phyloP scores from a whole-genome alignment of 2,113 vertebrate species.

The Pogonocichla stellata region DNA sequence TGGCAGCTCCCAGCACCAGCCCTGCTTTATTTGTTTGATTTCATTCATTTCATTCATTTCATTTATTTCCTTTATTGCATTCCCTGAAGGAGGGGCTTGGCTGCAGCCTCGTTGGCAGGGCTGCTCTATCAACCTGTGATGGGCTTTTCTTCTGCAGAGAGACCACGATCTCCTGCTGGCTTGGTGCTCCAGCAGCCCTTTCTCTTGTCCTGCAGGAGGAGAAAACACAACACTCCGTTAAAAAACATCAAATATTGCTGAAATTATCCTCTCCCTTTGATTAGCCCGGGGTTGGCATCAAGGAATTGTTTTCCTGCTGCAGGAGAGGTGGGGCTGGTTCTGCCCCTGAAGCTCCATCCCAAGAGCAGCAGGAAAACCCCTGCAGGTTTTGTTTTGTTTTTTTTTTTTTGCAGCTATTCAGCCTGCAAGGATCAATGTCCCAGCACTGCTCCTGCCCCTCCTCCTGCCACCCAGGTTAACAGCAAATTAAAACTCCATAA shows the following conservation, averaged over 20 bases:
- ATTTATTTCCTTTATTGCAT: too few species aligned
- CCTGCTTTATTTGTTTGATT: neutral
- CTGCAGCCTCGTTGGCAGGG: neutral
- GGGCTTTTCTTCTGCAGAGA: neutral
- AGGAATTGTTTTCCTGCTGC: neutral
- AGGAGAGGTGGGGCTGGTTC: neutral
- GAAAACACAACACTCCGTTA: neutral
- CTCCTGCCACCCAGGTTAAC: neutral
- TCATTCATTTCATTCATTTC: neutral
- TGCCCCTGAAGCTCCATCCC: neutral
- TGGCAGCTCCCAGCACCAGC: neutral
- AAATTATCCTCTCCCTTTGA: neutral
- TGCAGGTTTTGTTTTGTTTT: too few species aligned
- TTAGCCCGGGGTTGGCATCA: neutral
- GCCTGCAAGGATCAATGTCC: neutral
- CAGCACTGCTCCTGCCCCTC: neutral
- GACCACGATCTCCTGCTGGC: neutral
- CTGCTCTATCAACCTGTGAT: neutral
- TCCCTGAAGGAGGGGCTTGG: neutral
- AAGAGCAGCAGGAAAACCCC: too few species aligned
- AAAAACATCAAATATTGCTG: neutral
- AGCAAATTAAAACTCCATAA: rapidly evolving
- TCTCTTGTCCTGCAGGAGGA: neutral
- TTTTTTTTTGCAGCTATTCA: too few species aligned
- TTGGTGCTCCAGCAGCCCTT: neutral